Percentiles rank a stretch among this genome's conserved stretches.
Conservation (phyloP, 1,140 invertebrate species). For the Drepana arcuata region DNA sequence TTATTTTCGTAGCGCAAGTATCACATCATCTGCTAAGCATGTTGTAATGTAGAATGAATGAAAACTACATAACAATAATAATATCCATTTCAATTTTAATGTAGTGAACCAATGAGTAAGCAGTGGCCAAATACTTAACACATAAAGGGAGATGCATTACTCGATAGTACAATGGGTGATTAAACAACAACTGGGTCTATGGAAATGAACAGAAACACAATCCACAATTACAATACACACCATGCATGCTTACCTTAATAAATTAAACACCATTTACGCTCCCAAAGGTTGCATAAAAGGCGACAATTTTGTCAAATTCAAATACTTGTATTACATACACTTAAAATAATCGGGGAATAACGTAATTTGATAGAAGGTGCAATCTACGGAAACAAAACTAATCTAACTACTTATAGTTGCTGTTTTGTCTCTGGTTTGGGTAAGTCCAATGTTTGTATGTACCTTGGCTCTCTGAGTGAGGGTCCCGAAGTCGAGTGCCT, state of each 20-base stretch:
- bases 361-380: conserved; percentile 61
- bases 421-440: conserved; percentile 16
- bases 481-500: conserved; percentile 80
- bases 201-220: too few species aligned
- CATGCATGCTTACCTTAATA: conserved; percentile 71
- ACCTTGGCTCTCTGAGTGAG: conserved; percentile 87
- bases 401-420: conserved; percentile 63
- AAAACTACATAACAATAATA: conserved; percentile 3
- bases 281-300: conserved; percentile 70
- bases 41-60: conserved; percentile 1
- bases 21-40: too few species aligned
- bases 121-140: too few species aligned
- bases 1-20: too few species aligned
- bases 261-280: conserved; percentile 70
- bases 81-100: too few species aligned
- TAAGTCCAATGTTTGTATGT: conserved; percentile 20
- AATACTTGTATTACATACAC: conserved; percentile 59
- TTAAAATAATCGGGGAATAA: conserved; percentile 61
- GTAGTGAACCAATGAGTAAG: too few species aligned
- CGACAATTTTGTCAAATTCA: conserved; percentile 64
- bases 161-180: too few species aligned
- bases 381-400: conserved; percentile 62
- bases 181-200: too few species aligned
- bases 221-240: conserved; percentile 57
- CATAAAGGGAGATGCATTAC: too few species aligned